These are phyloP conservation scores for Invenusta paracnida DNA, from an alignment of 2,888 invertebrate species.

Conservation along the genomic window DNA sequence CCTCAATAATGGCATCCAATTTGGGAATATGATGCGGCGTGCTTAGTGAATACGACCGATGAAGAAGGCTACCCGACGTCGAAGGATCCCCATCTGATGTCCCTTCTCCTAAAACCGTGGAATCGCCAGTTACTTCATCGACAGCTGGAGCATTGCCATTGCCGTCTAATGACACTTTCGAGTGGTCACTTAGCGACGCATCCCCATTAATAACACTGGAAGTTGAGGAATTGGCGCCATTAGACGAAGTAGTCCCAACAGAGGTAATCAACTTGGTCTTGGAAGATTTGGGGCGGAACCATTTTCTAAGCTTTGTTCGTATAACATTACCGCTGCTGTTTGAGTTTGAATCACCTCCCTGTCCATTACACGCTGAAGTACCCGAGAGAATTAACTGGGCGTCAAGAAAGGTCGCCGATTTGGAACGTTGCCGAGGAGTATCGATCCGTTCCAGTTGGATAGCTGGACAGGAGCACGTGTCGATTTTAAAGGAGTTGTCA, in stretches of 20 bases:
- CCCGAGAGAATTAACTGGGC: neutral
- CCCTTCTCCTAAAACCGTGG: neutral
- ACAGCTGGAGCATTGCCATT: neutral
- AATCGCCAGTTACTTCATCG: neutral
- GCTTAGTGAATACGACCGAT: neutral
- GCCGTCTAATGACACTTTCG: no score
- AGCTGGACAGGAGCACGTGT: neutral
- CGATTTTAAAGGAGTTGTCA: neutral
- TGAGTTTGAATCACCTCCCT: neutral
- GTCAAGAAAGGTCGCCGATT: neutral
- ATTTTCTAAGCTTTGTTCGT: neutral
- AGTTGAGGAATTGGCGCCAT: neutral
- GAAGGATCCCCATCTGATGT: neutral
- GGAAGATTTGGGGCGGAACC: neutral
- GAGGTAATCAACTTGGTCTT: neutral
- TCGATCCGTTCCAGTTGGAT: neutral
- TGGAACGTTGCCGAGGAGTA: neutral
- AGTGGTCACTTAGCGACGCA: no score
- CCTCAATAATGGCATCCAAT: slow-evolving; percentile 36
- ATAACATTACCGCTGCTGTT: neutral
- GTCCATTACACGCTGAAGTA: neutral
- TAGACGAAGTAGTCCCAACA: neutral
- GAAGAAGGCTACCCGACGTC: neutral
- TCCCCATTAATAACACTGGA: no score
- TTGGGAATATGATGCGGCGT: slow-evolving; percentile 37